phyloP scores from a whole-genome alignment of 2,113 vertebrate genomes.

The Callospermophilus lateralis region DNA sequence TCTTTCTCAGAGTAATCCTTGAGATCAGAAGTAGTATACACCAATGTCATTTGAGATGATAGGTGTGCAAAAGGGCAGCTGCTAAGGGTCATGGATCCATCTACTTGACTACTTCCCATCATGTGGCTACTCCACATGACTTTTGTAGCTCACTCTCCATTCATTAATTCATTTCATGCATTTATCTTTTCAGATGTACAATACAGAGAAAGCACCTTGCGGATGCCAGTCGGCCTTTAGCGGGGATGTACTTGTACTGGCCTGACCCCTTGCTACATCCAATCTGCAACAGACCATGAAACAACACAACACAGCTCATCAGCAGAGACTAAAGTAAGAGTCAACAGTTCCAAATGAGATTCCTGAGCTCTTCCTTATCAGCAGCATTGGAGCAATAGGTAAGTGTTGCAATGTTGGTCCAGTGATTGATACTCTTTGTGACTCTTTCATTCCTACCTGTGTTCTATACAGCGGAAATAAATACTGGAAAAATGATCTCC shows the following conservation, averaged over 20 bases:
- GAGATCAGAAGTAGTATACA: not conserved
- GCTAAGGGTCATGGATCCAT: rapidly evolving
- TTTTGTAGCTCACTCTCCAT: not conserved
- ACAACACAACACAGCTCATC: not conserved
- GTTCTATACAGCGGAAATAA: not conserved
- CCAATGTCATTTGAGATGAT: not conserved
- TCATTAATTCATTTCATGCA: not conserved
- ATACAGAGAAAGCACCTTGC: not conserved
- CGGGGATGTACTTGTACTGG: not conserved
- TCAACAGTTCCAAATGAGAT: not conserved
- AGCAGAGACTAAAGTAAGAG: not conserved
- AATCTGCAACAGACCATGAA: not conserved
- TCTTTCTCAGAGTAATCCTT: not conserved
- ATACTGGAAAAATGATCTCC: not conserved
- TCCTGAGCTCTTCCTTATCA: not conserved
- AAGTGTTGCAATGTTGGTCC: not conserved
- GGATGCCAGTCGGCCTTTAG: not conserved
- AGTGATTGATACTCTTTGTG: not conserved
- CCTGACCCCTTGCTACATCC: not conserved
- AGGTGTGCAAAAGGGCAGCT: not conserved
- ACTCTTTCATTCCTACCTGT: not conserved
- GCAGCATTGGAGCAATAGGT: not conserved
- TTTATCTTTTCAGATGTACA: not conserved
- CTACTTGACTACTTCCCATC: not conserved
- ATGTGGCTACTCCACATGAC: not conserved